Evolutionary conservation across 1,140 invertebrate genomes (phyloP).

Genomic region (Drosophila arawakana): DNA sequence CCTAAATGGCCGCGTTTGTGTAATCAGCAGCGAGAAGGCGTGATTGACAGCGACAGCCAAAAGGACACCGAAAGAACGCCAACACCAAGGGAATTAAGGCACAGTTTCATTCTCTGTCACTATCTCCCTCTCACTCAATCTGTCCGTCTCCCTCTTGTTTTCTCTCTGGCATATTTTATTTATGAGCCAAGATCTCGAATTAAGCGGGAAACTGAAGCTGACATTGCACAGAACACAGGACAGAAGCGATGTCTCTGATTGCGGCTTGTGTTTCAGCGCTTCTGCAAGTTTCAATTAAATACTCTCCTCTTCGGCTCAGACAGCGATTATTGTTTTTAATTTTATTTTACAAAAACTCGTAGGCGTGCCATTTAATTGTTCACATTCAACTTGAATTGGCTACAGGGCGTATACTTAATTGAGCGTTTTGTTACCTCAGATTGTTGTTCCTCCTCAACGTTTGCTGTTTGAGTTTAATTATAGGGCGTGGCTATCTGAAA

Average conservation of each 20-base stretch:
- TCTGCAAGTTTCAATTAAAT: slow-evolving; percentile 75
- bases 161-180: slow-evolving; percentile 68
- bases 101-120: slow-evolving; percentile 38
- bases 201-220: slow-evolving; percentile 19
- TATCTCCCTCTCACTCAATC: background rate
- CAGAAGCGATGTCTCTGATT: slow-evolving; percentile 42
- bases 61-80: background rate
- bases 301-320: slow-evolving; percentile 59
- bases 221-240: slow-evolving; percentile 1
- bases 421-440: slow-evolving; percentile 33
- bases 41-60: slow-evolving; percentile 38
- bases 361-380: slow-evolving; percentile 73
- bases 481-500: slow-evolving; percentile 30
- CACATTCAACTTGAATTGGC: slow-evolving; percentile 50
- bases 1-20: slow-evolving; percentile 60
- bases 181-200: slow-evolving; percentile 51
- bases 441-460: background rate
- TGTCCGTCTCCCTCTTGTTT: background rate
- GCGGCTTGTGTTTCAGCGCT: slow-evolving; percentile 23
- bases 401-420: slow-evolving; percentile 59
- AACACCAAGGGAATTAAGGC: slow-evolving; percentile 26
- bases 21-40: slow-evolving; percentile 40
- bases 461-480: slow-evolving; percentile 31
- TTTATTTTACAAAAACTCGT: slow-evolving; percentile 46
- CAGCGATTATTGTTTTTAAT: slow-evolving; percentile 67